These are phyloP conservation scores for Hemaris fuciformis DNA, from an alignment of 2,888 invertebrate species.

Conservation along the genomic window DNA sequence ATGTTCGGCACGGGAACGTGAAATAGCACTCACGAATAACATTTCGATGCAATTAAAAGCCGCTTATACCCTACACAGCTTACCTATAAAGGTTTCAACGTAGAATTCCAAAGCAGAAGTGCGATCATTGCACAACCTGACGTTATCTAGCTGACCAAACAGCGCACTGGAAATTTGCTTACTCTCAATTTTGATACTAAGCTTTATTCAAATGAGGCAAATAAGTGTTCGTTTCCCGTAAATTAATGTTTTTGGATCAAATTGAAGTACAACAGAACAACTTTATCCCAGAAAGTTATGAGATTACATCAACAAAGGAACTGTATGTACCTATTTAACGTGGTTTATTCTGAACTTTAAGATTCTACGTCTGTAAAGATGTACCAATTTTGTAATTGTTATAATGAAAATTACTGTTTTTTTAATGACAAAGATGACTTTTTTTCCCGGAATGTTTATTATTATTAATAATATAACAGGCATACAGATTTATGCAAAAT, in stretches of 20 bases:
- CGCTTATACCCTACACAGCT: slow-evolving; percentile 18
- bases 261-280: no score
- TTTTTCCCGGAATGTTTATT: no score
- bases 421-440: no score
- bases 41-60: neutral
- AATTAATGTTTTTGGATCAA: neutral
- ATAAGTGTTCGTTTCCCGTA: neutral
- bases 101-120: slow-evolving; percentile 13
- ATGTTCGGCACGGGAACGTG: neutral
- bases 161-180: neutral
- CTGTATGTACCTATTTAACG: no score
- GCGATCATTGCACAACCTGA: slow-evolving; percentile 17
- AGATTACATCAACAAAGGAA: no score
- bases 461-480: no score
- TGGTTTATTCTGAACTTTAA: no score
- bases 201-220: neutral
- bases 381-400: no score
- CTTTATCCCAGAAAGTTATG: no score
- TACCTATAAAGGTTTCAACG: slow-evolving; percentile 17
- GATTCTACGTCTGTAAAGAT: no score
- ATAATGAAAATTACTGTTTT: no score
- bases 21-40: neutral
- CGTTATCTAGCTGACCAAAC: slow-evolving; percentile 19
- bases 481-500: no score
- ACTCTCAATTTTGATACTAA: neutral